Evolutionary conservation across 2,113 vertebrate species (phyloP).

Genomic region (Otocyon megalotis): DNA sequence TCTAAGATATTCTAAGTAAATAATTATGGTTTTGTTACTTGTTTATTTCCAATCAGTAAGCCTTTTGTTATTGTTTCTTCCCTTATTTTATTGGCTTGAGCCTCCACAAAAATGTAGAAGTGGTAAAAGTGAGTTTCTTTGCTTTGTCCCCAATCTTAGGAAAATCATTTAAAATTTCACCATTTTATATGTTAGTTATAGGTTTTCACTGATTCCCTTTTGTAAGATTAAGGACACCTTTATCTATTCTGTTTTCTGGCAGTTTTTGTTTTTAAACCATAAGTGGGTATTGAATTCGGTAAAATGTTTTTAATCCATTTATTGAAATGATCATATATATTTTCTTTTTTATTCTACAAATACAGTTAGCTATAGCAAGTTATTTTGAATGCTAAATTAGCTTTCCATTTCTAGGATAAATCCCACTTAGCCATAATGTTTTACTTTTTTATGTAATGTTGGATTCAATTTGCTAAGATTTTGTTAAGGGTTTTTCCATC

Average conservation of each 20-base stretch:
- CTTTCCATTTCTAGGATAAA: conserved; percentile 15
- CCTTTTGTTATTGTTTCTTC: not conserved
- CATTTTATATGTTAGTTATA: not conserved
- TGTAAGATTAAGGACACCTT: not conserved
- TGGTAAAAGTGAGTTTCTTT: not conserved
- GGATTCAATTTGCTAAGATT: not conserved
- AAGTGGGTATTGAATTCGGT: not conserved
- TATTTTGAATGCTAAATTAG: not conserved
- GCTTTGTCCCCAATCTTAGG: not conserved
- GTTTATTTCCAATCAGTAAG: not conserved
- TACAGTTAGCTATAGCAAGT: not conserved
- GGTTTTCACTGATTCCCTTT: not conserved
- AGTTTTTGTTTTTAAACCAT: not conserved
- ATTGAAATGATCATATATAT: not conserved
- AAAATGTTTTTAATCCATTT: not conserved
- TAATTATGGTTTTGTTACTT: not conserved
- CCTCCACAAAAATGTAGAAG: not conserved
- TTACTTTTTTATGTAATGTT: not conserved
- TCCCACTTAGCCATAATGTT: not conserved
- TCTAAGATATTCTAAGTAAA: not conserved
- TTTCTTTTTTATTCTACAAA: not conserved
- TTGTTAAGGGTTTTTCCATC: not conserved
- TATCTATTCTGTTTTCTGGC: not conserved
- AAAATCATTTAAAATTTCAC: not conserved
- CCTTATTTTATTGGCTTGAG: not conserved